Percentiles rank a stretch among this genome's conserved stretches.
phyloP scores from a whole-genome alignment of 2,888 invertebrate genomes.

The Caenorhabditis zanzibari region DNA sequence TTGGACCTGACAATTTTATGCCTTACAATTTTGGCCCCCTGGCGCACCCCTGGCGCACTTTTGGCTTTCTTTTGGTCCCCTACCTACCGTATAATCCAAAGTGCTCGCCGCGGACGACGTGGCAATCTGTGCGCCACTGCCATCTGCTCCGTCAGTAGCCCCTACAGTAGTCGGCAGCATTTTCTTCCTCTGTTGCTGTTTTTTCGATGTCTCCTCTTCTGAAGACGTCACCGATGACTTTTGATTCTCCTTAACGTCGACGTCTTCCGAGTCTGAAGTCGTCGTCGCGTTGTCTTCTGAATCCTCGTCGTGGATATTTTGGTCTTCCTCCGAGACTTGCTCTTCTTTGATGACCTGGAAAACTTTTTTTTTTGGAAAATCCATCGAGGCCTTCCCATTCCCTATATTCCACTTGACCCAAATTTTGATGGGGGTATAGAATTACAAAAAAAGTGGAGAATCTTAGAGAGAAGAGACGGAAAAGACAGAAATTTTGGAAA shows the following conservation, averaged over 20 bases:
- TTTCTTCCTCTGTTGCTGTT: not conserved
- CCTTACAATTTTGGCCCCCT: too few relatives aligned
- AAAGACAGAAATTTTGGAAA: conserved; percentile 7
- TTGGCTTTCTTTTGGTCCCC: too few relatives aligned
- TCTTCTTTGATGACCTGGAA: conserved; percentile 56
- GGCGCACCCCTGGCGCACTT: too few relatives aligned
- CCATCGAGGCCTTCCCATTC: too few relatives aligned
- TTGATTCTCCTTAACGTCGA: conserved; percentile 41
- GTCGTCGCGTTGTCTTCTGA: conserved; percentile 42
- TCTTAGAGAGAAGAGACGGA: not conserved
- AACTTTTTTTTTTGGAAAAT: not conserved
- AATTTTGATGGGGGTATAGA: conserved; percentile 24
- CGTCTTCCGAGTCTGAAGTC: conserved; percentile 41
- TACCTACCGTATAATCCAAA: conserved; percentile 36
- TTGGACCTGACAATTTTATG: too few relatives aligned
- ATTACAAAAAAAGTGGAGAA: conserved; percentile 20
- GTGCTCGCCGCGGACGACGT: conserved; percentile 30
- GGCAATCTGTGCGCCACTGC: not conserved
- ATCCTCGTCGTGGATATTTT: conserved; percentile 11
- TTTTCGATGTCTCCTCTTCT: conserved; percentile 1
- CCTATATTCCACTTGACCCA: conserved; percentile 60
- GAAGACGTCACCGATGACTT: conserved; percentile 15
- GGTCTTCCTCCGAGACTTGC: conserved; percentile 29
- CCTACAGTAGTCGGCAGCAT: conserved; percentile 7
- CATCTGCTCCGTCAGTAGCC: not conserved